These are phyloP conservation scores for Varanus salvator DNA, from an alignment of 2,113 vertebrate species.

Conservation along the genomic window DNA sequence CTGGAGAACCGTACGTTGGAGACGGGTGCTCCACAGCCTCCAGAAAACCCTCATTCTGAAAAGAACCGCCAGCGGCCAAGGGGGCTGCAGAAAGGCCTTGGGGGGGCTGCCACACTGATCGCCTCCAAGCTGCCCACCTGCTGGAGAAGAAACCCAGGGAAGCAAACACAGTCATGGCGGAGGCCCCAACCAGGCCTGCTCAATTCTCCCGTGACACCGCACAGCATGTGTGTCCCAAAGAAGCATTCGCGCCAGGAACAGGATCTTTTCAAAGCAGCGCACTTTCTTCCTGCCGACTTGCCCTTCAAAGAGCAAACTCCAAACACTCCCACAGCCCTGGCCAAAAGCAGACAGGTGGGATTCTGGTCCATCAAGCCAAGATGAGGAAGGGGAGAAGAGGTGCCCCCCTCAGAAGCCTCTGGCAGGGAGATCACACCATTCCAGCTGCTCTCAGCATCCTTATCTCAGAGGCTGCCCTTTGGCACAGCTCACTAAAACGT, in stretches of 20 bases:
- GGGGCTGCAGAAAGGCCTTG: not conserved
- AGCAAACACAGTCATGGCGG: not conserved
- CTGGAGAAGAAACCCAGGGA: not conserved
- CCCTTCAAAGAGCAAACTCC: not conserved
- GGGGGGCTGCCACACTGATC: not conserved
- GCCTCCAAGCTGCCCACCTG: conserved; percentile 40
- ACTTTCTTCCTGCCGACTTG: no score
- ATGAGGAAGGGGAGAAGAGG: not conserved
- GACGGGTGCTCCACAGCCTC: not conserved
- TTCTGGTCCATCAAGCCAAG: not conserved
- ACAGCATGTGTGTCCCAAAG: not conserved
- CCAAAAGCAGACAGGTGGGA: not conserved
- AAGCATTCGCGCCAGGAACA: not conserved
- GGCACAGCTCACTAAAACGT: not conserved
- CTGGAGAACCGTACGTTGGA: no score
- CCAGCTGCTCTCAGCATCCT: not conserved
- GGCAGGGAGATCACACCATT: no score
- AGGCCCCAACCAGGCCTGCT: no score
- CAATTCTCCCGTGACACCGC: no score
- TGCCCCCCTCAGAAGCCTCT: no score
- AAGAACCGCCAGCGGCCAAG: not conserved
- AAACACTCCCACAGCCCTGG: not conserved
- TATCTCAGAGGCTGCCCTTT: no score
- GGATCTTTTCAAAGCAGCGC: no score
- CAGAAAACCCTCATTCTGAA: conserved; percentile 46